Conservation (phyloP, 2,797 vertebrate genomes). For the Hyperoplus immaculatus region DNA sequence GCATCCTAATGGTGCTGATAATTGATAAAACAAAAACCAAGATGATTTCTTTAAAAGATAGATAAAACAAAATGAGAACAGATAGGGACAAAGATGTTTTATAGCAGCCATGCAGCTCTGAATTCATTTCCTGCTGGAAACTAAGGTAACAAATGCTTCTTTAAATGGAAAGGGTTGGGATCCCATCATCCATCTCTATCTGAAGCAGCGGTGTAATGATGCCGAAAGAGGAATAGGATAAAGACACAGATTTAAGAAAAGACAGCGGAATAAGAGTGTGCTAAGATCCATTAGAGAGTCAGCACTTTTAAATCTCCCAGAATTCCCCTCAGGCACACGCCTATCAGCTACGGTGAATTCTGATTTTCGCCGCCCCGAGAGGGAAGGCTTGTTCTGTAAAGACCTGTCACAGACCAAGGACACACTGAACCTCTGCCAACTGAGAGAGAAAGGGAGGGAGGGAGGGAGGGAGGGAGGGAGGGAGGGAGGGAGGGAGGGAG, state of each 20-base stretch:
- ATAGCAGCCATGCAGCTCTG: slow-evolving; percentile 31
- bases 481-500: no score
- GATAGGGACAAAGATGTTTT: slow-evolving; percentile 48
- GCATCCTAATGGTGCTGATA: slow-evolving; percentile 46
- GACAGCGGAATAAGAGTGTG: slow-evolving; percentile 73
- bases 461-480: not conserved
- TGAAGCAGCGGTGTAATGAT: slow-evolving; percentile 62
- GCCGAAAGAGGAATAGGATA: slow-evolving; percentile 75
- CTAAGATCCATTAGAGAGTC: slow-evolving; percentile 79
- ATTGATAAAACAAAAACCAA: slow-evolving; percentile 18
- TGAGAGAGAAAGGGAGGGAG: not conserved
- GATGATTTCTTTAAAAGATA: slow-evolving; percentile 31
- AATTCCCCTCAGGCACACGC: slow-evolving; percentile 75
- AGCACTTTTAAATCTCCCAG: slow-evolving; percentile 79
- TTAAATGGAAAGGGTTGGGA: slow-evolving; percentile 71
- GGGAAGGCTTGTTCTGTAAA: slow-evolving; percentile 69
- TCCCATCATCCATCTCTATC: slow-evolving; percentile 76
- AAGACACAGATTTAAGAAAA: slow-evolving; percentile 78
- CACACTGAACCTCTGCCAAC: slow-evolving; percentile 49
- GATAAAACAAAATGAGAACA: slow-evolving; percentile 49
- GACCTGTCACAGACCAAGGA: slow-evolving; percentile 76
- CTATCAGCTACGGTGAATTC: slow-evolving; percentile 74
- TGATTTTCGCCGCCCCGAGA: slow-evolving; percentile 64
- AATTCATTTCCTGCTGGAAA: slow-evolving; percentile 62
- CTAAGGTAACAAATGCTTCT: slow-evolving; percentile 71